A percentile compares a stretch with the other conserved stretches of the same genome.
Evolutionary conservation across 1,140 invertebrate genomes (phyloP).

Genomic region (Drosophila mauritiana): DNA sequence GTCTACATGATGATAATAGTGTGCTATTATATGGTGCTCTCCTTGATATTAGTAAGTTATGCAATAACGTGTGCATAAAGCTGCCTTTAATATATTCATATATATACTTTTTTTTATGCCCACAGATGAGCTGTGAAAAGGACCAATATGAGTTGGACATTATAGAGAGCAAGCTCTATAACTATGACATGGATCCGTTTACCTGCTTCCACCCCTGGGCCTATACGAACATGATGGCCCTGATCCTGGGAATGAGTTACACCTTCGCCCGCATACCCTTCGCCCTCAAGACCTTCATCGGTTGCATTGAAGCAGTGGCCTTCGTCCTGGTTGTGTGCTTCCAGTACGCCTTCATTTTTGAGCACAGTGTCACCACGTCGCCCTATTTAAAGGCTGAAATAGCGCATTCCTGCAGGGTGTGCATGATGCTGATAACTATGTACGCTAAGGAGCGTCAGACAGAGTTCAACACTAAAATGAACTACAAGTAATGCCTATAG

Average conservation of each 20-base stretch:
- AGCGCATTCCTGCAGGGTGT: slow-evolving; percentile 89
- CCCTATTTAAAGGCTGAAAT: slow-evolving; percentile 87
- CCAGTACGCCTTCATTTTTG: slow-evolving; percentile 85
- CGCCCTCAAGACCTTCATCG: slow-evolving; percentile 90
- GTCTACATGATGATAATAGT: slow-evolving; percentile 77
- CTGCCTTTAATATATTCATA: too few species aligned
- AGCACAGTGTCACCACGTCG: slow-evolving; percentile 88
- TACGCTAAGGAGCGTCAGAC: slow-evolving; percentile 93
- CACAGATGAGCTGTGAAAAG: slow-evolving; percentile 33
- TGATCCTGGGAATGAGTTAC: slow-evolving; percentile 91
- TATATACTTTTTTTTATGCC: background rate
- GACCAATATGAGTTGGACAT: slow-evolving; percentile 14
- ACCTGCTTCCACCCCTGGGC: slow-evolving; percentile 89
- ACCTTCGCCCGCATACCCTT: slow-evolving; percentile 94
- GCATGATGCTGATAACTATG: slow-evolving; percentile 89
- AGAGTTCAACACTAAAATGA: slow-evolving; percentile 94
- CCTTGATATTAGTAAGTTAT: slow-evolving; percentile 87
- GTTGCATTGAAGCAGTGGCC: slow-evolving; percentile 86
- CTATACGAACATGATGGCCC: slow-evolving; percentile 90
- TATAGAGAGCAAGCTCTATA: slow-evolving; percentile 50
- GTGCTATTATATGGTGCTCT: slow-evolving; percentile 87
- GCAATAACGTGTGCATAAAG: too few species aligned
- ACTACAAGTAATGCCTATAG: slow-evolving; percentile 84
- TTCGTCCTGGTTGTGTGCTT: slow-evolving; percentile 88
- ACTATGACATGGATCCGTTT: slow-evolving; percentile 37